Evolutionary conservation across 2,888 invertebrate species (phyloP), one percentile per base, ranked within the genome.

Genomic region (Catocala fraxini): DNA sequence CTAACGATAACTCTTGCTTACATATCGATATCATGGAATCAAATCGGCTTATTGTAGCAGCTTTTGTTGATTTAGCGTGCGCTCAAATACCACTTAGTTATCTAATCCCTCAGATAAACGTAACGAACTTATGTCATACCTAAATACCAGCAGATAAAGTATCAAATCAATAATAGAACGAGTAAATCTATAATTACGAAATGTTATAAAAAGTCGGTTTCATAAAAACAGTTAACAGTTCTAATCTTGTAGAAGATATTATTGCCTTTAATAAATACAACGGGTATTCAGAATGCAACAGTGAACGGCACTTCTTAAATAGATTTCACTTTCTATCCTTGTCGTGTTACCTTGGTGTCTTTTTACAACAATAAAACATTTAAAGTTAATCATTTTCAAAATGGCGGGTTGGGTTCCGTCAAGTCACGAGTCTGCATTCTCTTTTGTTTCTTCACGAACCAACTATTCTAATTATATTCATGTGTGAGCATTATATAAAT

Each of bases 281-380:
- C 65, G 55, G 63, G 45, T 64, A 68, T 69, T 58, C 69, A 75
- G 71, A 86, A 84, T 84, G 81, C 84, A 85, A 83, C 80, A 83
- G 89, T 86, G 87, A 90, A 86, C 81, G 90, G 88, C 80, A 80
- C 74, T 77, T 82, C 83, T 75, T 63, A 85, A 89, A 86, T 89
- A 88, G 90, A 88, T 90, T 90, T 90, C 88, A 89, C 90, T 90
- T 91, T 89, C 88, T 81, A 89, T 90, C 85, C 89, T 88, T 87
- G 89, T 80, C 70, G 65, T 77, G 82, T 86, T 83, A 82, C 88
- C 87, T 89, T 89, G 86, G 79, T 67, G 64, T 63, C 49, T 75
- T 81, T 82, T 79, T 79, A 73, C 64, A 56, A 56, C 64, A 57
- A 52, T 49, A 57, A 55, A 57, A 35, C n/a, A 58, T 41, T 62